Evolutionary conservation across 2,113 vertebrate genomes (phyloP).

Genomic region (Beaufortia kweichowensis): DNA sequence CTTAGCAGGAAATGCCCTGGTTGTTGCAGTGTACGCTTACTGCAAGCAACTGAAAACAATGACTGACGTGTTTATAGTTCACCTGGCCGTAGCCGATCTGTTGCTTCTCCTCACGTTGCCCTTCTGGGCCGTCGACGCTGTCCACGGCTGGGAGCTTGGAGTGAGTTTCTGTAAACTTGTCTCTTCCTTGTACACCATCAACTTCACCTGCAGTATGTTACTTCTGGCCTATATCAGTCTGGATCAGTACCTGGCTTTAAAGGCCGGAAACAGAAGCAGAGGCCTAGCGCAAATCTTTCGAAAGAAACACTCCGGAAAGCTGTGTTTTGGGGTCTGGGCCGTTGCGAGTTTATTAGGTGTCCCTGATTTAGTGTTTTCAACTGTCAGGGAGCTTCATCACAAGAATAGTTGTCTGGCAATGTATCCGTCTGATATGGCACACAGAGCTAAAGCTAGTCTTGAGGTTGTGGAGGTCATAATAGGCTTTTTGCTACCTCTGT

Average conservation of each 20-base stretch:
- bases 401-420: conserved; percentile 73
- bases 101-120: conserved; percentile 87
- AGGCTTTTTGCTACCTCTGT: conserved; percentile 85
- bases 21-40: conserved; percentile 83
- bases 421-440: conserved; percentile 74
- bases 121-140: conserved; percentile 85
- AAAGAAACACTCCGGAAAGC: conserved; percentile 59
- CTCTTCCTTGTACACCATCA: conserved; percentile 82
- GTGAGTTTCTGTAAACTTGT: conserved; percentile 79
- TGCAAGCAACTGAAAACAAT: conserved; percentile 84
- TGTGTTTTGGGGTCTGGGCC: conserved; percentile 76
- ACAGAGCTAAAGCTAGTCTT: conserved; percentile 73
- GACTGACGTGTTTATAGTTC: conserved; percentile 83
- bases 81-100: conserved; percentile 87
- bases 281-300: conserved; percentile 53
- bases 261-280: conserved; percentile 17
- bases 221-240: conserved; percentile 90
- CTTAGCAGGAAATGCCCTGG: conserved; percentile 82
- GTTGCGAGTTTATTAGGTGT: conserved; percentile 78
- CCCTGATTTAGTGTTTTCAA: conserved; percentile 84
- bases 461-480: conserved; percentile 84
- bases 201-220: conserved; percentile 90
- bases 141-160: conserved; percentile 85
- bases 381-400: conserved; percentile 64
- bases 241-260: conserved; percentile 81